Percentiles rank a stretch among this genome's conserved stretches.
Conservation (phyloP, 2,888 invertebrate species). For the Amiota communis region DNA sequence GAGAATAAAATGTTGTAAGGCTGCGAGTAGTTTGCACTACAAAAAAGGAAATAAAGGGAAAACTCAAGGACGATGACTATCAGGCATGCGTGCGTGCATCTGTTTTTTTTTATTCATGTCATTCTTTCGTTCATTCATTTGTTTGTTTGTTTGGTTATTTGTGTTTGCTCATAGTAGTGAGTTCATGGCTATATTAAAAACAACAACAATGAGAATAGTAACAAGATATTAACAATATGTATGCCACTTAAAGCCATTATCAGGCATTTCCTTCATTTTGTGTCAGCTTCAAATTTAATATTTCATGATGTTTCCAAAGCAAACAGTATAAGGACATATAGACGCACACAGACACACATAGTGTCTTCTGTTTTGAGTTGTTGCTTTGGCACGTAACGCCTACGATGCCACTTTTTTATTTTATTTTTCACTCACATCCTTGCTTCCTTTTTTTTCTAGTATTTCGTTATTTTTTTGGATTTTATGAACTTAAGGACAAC, state of each 20-base stretch:
- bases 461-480: not conserved
- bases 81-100: too few relatives aligned
- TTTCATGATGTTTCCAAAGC: not conserved
- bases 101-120: not conserved
- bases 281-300: not conserved
- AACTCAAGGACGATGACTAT: not conserved
- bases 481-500: not conserved
- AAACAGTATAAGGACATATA: not conserved
- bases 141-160: not conserved
- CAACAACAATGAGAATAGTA: not conserved
- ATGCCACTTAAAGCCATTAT: too few relatives aligned
- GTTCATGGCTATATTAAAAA: slow-evolving; percentile 16
- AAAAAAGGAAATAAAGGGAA: not conserved
- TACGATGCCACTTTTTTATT: not conserved
- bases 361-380: too few relatives aligned
- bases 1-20: not conserved
- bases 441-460: not conserved
- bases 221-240: too few relatives aligned
- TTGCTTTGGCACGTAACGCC: slow-evolving; percentile 1
- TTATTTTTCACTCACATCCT: too few relatives aligned
- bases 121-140: not conserved
- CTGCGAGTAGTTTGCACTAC: not conserved
- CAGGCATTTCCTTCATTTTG: not conserved
- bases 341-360: too few relatives aligned
- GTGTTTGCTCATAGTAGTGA: not conserved